Evolutionary conservation across 1,140 invertebrate species (phyloP).

Genomic region (Brevipalpus yothersi): DNA sequence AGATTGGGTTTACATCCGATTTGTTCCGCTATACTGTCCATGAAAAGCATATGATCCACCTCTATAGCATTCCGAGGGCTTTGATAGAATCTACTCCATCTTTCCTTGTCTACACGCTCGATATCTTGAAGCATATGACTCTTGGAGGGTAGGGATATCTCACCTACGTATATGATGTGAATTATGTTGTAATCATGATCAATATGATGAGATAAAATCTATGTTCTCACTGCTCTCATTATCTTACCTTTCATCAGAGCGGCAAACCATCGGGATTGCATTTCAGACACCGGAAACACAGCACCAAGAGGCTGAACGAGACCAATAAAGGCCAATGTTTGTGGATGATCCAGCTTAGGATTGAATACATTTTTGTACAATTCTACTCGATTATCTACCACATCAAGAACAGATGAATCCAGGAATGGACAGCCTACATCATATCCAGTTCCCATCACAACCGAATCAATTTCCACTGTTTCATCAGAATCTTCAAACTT

Average conservation of each 20-base stretch:
- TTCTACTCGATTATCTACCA: constrained; percentile 8
- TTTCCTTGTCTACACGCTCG: constrained; percentile 13
- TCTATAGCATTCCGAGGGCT: constrained; percentile 22
- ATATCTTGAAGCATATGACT: constrained; percentile 20
- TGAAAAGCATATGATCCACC: constrained; percentile 20
- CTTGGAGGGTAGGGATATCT: constrained; percentile 12
- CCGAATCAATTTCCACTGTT: constrained; percentile 8
- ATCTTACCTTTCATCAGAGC: neutral
- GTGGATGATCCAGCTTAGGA: constrained; percentile 9
- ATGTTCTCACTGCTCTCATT: no score
- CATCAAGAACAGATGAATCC: constrained; percentile 9
- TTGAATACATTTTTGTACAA: constrained; percentile 10
- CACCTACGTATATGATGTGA: constrained; percentile 19
- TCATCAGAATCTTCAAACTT: constrained; percentile 23
- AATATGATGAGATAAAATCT: neutral
- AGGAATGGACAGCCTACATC: constrained; percentile 20
- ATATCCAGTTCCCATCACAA: neutral
- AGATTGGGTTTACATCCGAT: constrained; percentile 19
- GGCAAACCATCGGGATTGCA: constrained; percentile 16
- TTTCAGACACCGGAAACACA: constrained; percentile 26
- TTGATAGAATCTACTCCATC: constrained; percentile 15
- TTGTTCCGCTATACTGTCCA: constrained; percentile 17
- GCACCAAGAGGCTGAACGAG: constrained; percentile 26
- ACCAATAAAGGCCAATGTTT: constrained; percentile 25
- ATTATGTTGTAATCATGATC: constrained; percentile 5